Percentiles rank a stretch among this genome's conserved stretches.
These are phyloP conservation scores for Cossypha heuglini DNA, from an alignment of 2,797 vertebrate genomes.

Conservation along the genomic window DNA sequence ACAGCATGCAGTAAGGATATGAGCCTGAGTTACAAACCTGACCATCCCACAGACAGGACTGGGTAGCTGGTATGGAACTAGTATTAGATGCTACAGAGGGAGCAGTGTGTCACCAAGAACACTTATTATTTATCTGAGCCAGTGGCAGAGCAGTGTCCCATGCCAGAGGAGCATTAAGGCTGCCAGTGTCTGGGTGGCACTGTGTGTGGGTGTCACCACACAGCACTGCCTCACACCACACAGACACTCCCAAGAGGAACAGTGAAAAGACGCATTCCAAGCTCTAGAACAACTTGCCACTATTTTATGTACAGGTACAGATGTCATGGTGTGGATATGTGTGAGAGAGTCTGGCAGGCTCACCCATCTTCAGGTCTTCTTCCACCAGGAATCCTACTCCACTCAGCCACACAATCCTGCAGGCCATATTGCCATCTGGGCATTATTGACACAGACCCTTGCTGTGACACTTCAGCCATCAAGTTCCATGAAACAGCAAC, in stretches of 20 bases:
- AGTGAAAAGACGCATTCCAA: background rate
- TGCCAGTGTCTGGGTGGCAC: fast-evolving
- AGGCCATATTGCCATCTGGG: background rate
- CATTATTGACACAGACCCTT: background rate
- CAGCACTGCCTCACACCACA: background rate
- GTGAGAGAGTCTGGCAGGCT: background rate
- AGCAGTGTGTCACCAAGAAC: background rate
- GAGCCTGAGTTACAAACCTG: background rate
- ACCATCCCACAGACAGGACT: background rate
- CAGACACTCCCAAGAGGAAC: background rate
- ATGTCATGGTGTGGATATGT: fast-evolving
- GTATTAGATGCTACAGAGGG: background rate
- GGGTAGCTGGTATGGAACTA: too few species aligned
- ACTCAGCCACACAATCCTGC: background rate
- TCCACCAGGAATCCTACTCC: background rate
- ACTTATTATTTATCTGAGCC: background rate
- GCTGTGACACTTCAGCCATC: background rate
- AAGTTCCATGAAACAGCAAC: background rate
- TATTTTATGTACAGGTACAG: background rate
- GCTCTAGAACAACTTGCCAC: background rate
- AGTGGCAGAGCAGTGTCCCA: background rate
- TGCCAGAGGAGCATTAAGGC: background rate
- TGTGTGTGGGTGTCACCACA: background rate
- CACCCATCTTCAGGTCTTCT: background rate
- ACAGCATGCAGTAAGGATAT: background rate